These are phyloP conservation scores for Aethina tumida DNA, from an alignment of 1,140 invertebrate species.

Conservation along the genomic window DNA sequence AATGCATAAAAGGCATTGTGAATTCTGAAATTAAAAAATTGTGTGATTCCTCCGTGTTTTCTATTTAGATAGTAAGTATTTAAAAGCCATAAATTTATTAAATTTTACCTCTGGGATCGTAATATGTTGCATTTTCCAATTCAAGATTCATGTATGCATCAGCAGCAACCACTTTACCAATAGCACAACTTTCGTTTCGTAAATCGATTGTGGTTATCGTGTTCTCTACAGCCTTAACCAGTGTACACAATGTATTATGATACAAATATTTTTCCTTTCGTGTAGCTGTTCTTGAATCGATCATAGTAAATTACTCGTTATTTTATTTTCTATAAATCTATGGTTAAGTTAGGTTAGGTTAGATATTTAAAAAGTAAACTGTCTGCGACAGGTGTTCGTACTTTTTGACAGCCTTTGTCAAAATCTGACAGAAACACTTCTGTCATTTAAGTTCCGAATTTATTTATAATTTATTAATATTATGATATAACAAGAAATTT, in stretches of 20 bases:
- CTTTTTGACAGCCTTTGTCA: not conserved
- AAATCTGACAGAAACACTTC: not conserved
- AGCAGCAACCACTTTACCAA: slow-evolving; percentile 27
- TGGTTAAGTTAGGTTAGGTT: too few species aligned
- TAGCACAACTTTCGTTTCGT: slow-evolving; percentile 27
- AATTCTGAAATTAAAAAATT: slow-evolving; percentile 2
- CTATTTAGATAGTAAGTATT: not conserved
- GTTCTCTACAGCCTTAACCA: slow-evolving; percentile 27
- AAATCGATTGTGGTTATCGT: slow-evolving; percentile 29
- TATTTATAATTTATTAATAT: not conserved
- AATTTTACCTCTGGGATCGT: slow-evolving; percentile 23
- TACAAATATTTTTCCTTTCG: slow-evolving; percentile 21
- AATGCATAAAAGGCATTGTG: not conserved
- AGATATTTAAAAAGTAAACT: too few species aligned
- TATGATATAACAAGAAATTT: slow-evolving; percentile 1
- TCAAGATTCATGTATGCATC: slow-evolving; percentile 32
- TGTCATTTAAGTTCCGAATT: not conserved
- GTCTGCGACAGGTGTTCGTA: too few species aligned
- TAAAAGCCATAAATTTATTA: too few species aligned
- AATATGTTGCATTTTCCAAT: slow-evolving; percentile 28
- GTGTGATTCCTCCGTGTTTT: not conserved
- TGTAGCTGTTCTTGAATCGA: not conserved
- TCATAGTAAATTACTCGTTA: too few species aligned
- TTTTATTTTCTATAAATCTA: too few species aligned
- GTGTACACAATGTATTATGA: slow-evolving; percentile 22